Evolutionary conservation across 2,888 invertebrate species (phyloP), one percentile per base, ranked within the genome.

Genomic region (Chrysotoxum bicinctum): DNA sequence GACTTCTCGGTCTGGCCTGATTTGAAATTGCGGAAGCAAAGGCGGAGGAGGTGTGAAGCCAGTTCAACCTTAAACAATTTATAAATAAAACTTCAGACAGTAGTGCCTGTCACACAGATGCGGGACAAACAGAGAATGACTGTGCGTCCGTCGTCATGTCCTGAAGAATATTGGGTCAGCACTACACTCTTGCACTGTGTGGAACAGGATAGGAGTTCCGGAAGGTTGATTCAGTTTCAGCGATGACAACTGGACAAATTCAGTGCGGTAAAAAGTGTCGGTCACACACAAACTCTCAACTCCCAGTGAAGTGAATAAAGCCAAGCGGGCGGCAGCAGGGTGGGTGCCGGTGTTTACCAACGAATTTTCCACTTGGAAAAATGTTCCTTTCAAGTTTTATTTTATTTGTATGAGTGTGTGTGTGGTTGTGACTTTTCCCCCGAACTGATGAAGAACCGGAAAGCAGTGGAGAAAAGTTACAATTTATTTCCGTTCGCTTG

Each of bases 401-500:
- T 58, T 21, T 83, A 26, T 32, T 32, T 32, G 32, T 32, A 14
- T 26, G n/a, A 14, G 50, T 37, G 37, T 21, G 2, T n/a, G n/a
- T 43, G 37, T 23, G 19, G 5, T 19, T 43, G 45, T 60, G 40
- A 37, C 58, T 72, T 58, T 56, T n/a, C 12, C 21, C n/a, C 35
- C 3, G 21, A 60, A 30, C 12, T 14, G n/a, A 26, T 72, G 62
- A 76, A 76, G 64, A 56, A 68, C 69, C 74, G 70, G 70, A 69
- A 70, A 37, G 43, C 54, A 74, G 50, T 37, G 48, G 26, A 78
- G 66, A 64, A 86, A 86, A 82, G 86, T 82, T 86, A 86, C 77
- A 82, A 82, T 86, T 86, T 86, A 86, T 86, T 86, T 86, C 86
- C 86, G 86, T 73, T 82, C 69, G 82, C 82, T 81, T 86, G 82